Conservation (phyloP, 2,888 invertebrate genomes). For the Dolichomitus sp. region DNA sequence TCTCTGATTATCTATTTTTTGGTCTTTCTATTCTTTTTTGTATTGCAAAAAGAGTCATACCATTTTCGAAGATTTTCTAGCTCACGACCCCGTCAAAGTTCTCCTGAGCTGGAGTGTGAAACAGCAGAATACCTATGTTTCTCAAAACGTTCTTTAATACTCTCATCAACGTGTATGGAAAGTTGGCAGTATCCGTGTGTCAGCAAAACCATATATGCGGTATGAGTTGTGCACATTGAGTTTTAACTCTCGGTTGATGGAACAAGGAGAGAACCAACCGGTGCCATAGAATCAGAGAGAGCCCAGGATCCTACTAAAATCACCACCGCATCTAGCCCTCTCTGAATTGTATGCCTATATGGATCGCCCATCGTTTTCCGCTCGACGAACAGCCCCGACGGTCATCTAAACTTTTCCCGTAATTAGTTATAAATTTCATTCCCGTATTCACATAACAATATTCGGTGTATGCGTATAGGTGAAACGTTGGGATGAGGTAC, state of each 20-base stretch:
- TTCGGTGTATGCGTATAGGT: conserved; percentile 68
- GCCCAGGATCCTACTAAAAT: conserved; percentile 18
- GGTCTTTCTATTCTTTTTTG: background rate
- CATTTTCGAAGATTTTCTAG: background rate
- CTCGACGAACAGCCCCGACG: conserved; percentile 72
- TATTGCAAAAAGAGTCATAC: background rate
- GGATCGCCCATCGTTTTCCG: conserved; percentile 69
- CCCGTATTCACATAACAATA: conserved; percentile 81
- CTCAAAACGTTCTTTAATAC: conserved; percentile 22
- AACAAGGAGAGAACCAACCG: conserved; percentile 19
- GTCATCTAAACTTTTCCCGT: conserved; percentile 84
- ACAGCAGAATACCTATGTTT: background rate
- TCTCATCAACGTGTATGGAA: conserved; percentile 17
- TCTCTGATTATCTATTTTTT: background rate
- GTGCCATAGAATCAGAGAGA: conserved; percentile 19
- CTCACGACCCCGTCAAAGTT: background rate
- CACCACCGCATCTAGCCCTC: conserved; percentile 4
- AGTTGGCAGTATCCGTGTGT: background rate
- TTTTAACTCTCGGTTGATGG: conserved; percentile 15
- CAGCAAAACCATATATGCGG: background rate
- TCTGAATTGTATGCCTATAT: background rate
- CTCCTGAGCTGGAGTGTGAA: background rate
- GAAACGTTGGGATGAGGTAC: conserved; percentile 28
- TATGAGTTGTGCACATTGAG: background rate
- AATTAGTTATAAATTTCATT: conserved; percentile 85